A percentile compares a stretch with the other conserved stretches of the same genome.
Conservation (phyloP, 1,140 invertebrate genomes). For the Medauroidea extradentata region DNA sequence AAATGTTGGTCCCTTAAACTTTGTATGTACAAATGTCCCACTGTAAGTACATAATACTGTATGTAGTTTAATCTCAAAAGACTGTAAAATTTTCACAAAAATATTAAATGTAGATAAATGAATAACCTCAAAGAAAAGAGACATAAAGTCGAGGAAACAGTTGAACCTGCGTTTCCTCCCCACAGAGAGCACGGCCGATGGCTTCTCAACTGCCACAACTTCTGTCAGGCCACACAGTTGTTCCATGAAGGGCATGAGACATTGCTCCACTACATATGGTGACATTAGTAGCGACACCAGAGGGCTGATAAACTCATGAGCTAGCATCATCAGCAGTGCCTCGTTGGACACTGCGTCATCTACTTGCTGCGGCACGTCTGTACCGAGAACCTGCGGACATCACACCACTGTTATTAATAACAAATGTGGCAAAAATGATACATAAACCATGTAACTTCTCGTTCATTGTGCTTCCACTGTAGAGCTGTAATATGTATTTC, state of each 20-base stretch:
- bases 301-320: conserved; percentile 48
- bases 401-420: too few species aligned
- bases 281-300: conserved; percentile 51
- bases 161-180: conserved; percentile 30
- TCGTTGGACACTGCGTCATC: conserved; percentile 4
- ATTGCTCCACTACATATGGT: conserved; percentile 52
- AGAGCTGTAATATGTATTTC: too few species aligned
- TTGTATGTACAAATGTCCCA: too few species aligned
- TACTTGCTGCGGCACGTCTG: background rate
- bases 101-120: background rate
- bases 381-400: background rate
- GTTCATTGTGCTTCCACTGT: too few species aligned
- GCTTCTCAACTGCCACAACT: background rate
- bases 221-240: conserved; percentile 28
- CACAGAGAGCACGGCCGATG: conserved; percentile 4
- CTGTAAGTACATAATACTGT: too few species aligned
- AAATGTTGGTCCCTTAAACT: too few species aligned
- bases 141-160: conserved; percentile 55
- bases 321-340: conserved; percentile 10
- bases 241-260: conserved; percentile 48
- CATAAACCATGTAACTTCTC: too few species aligned
- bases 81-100: too few species aligned
- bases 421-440: too few species aligned
- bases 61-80: too few species aligned
- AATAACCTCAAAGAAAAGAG: conserved; percentile 58